Conservation (phyloP, 2,797 vertebrate species). For the Eutrigla gurnardus region DNA sequence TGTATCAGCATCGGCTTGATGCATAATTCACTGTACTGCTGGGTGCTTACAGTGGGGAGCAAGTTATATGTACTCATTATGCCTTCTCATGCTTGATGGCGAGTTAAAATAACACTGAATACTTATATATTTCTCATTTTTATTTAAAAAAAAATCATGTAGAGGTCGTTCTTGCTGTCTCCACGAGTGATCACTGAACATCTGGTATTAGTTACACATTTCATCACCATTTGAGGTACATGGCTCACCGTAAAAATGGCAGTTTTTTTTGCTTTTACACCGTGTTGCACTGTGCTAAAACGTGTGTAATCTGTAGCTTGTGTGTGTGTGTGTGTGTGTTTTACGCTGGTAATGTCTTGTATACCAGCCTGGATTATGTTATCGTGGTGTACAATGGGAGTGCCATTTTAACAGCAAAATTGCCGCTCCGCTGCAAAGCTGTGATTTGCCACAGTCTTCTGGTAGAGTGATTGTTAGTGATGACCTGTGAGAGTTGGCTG, state of each 20-base stretch:
- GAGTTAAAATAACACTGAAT: background rate
- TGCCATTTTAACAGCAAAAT: slow-evolving; percentile 26
- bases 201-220: slow-evolving; percentile 60
- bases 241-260: slow-evolving; percentile 65
- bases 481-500: slow-evolving; percentile 19
- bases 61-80: background rate
- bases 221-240: slow-evolving; percentile 71
- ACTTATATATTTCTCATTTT: background rate
- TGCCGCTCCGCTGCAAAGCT: slow-evolving; percentile 23
- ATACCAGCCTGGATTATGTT: slow-evolving; percentile 21
- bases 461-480: slow-evolving; percentile 14
- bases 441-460: slow-evolving; percentile 14
- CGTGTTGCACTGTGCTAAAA: slow-evolving; percentile 27
- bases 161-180: slow-evolving; percentile 4
- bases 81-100: background rate
- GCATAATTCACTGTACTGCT: slow-evolving; percentile 10
- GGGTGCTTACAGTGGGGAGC: slow-evolving; percentile 9
- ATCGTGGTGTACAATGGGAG: slow-evolving; percentile 37
- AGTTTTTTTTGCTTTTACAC: slow-evolving; percentile 11
- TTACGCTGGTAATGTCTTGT: slow-evolving; percentile 8
- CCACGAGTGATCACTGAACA: slow-evolving; percentile 42
- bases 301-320: slow-evolving; percentile 28
- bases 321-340: slow-evolving; percentile 6
- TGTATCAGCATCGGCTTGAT: slow-evolving; percentile 10
- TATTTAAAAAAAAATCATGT: too few relatives aligned